Conservation (phyloP, 2,888 invertebrate species). For the Junonia oenone region DNA sequence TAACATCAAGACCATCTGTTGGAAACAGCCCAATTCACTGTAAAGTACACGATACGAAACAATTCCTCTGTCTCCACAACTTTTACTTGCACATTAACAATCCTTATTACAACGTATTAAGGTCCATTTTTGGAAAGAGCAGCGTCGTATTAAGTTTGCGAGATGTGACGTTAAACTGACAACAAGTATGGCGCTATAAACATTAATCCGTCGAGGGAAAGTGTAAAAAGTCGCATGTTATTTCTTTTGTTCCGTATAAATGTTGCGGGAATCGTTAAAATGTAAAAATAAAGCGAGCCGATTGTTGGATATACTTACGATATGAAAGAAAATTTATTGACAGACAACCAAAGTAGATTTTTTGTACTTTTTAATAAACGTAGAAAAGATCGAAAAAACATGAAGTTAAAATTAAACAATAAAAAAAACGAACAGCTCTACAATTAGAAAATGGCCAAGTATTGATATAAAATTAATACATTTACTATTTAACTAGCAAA, state of each 20-base stretch:
- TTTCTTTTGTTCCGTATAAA: not conserved
- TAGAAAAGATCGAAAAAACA: no score
- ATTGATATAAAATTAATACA: no score
- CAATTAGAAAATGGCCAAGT: no score
- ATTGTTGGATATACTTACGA: no score
- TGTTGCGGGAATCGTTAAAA: not conserved
- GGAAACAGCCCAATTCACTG: not conserved
- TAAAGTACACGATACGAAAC: not conserved
- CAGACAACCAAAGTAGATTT: no score
- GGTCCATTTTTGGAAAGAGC: not conserved
- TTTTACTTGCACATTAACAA: not conserved
- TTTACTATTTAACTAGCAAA: no score
- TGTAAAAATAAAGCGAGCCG: not conserved
- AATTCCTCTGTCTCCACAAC: not conserved
- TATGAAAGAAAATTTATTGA: no score
- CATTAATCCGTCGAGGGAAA: not conserved
- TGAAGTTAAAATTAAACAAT: no score
- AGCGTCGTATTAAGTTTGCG: not conserved
- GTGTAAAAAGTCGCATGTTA: not conserved
- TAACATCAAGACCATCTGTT: not conserved
- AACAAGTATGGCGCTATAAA: not conserved
- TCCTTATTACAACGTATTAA: not conserved
- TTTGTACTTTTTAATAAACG: no score
- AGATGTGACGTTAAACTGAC: not conserved
- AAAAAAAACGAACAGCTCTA: no score